These are phyloP conservation scores for human DNA, from an alignment of 2,113 vertebrate species.

Conservation along the genomic window GRCh38 chr1:188167001-188167500, in stretches of 20 bases:
- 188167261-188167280: not conserved
- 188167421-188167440: slow-evolving; percentile 47
- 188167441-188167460: not conserved
- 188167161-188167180: not conserved
- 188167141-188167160: not conserved
- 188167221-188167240: not conserved
- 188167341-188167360: slow-evolving; percentile 1
- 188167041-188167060: not conserved
- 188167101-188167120: not conserved
- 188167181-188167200: not conserved
- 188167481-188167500: slow-evolving; percentile 63
- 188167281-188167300: not conserved
- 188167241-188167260: not conserved
- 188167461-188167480: slow-evolving; percentile 45
- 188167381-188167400: slow-evolving; percentile 9
- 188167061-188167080: not conserved
- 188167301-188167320: not conserved
- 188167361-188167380: not conserved
- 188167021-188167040: not conserved
- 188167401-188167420: slow-evolving; percentile 63
- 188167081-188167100: not conserved
- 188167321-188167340: not conserved
- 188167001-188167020: not conserved
- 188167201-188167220: not conserved
- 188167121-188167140: not conserved